Percentiles rank a stretch among this genome's conserved stretches.
Evolutionary conservation across 2,888 invertebrate species (phyloP).

Genomic region (Philhelius pedissequus): DNA sequence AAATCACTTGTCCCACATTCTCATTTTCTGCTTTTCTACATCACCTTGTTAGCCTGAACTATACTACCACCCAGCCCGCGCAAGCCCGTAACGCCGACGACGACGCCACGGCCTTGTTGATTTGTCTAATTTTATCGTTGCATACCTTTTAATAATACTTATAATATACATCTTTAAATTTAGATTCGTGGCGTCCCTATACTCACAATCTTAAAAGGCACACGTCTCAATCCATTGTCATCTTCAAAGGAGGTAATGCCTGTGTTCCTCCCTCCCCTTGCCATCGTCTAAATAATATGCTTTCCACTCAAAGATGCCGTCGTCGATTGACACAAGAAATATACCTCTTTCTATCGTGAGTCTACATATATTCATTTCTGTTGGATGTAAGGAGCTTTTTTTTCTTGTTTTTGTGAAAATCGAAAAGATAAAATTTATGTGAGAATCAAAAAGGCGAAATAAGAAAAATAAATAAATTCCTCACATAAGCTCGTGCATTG

Average conservation of each 20-base stretch:
- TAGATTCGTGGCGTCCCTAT: slow-evolving; percentile 29
- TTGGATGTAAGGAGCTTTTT: neutral
- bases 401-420: neutral
- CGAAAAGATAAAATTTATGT: neutral
- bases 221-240: slow-evolving; percentile 43
- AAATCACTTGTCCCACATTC: slow-evolving; percentile 33
- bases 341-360: neutral
- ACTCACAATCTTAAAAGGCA: slow-evolving; percentile 20
- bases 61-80: neutral
- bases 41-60: slow-evolving; percentile 1
- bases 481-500: neutral
- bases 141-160: slow-evolving; percentile 25
- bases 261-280: neutral
- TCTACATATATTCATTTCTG: neutral
- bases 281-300: neutral
- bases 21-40: neutral
- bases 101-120: neutral
- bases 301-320: neutral
- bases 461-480: neutral
- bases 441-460: neutral
- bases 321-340: neutral
- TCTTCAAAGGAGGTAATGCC: neutral
- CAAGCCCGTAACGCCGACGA: neutral
- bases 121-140: slow-evolving; percentile 19
- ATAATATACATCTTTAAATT: neutral